Evolutionary conservation across 37 sponge, comb jelly and placozoan species (phyloP).

Genomic region (Beroe forskalii): DNA sequence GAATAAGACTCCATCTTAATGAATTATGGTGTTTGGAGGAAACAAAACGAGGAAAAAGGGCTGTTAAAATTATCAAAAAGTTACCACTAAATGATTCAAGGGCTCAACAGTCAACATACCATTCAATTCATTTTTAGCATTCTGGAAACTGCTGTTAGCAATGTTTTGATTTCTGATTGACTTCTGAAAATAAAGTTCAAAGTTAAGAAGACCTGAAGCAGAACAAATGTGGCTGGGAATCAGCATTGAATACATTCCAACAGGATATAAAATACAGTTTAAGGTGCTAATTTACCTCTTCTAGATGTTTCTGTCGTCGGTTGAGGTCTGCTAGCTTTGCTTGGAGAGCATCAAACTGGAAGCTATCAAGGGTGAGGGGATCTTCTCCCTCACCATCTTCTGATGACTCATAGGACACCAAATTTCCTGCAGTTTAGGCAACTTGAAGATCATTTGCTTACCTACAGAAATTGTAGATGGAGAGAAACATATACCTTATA

Average conservation of each 20-base stretch:
- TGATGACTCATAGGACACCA: neutral
- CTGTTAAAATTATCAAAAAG: too few species aligned
- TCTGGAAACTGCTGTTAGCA: constrained; percentile 51
- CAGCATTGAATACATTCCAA: too few species aligned
- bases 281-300: too few species aligned
- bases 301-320: constrained; percentile 14
- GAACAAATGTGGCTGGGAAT: too few species aligned
- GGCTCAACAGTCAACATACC: neutral
- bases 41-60: too few species aligned
- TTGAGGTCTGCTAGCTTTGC: constrained; percentile 12
- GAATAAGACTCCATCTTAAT: too few species aligned
- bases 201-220: too few species aligned
- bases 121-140: neutral
- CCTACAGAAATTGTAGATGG: too few species aligned
- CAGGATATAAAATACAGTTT: too few species aligned
- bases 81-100: neutral
- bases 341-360: constrained; percentile 49
- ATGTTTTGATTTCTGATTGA: constrained; percentile 38
- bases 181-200: constrained; percentile 56
- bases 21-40: too few species aligned
- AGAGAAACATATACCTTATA: too few species aligned
- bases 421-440: neutral
- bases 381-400: neutral
- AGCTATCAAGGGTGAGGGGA: constrained; percentile 19
- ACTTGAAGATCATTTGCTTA: too few species aligned